Percentiles rank a stretch among this genome's conserved stretches.
phyloP scores from a whole-genome alignment of 2,888 invertebrate species.

The Nezara viridula region DNA sequence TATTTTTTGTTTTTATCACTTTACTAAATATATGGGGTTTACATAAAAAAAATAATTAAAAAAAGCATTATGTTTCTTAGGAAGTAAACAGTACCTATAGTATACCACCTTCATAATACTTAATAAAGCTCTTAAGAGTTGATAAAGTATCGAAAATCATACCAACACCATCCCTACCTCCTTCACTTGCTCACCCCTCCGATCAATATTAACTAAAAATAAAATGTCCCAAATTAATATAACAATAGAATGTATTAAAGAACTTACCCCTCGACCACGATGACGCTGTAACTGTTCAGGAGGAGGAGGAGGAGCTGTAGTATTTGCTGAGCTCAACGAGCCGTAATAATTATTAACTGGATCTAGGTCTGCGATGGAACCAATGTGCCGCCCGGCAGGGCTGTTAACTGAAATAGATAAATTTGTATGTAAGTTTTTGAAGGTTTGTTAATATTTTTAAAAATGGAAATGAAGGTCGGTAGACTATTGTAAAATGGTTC shows the following conservation, averaged over 20 bases:
- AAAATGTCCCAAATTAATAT: neutral
- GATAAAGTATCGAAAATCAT: no score
- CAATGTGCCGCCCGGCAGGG: conserved; percentile 78
- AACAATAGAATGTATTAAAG: neutral
- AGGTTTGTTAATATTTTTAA: neutral
- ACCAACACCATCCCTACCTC: no score
- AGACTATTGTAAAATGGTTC: no score
- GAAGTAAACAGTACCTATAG: no score
- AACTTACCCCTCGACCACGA: conserved; percentile 55
- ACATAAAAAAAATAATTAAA: no score
- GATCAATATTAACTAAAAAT: neutral
- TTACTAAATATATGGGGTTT: no score
- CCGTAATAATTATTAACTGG: conserved; percentile 92
- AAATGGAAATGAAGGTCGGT: no score
- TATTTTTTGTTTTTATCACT: no score
- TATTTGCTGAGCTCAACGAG: conserved; percentile 72
- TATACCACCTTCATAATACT: no score
- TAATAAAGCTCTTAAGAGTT: no score
- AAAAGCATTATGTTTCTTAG: no score
- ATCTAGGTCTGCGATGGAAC: conserved; percentile 95
- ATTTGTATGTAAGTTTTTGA: neutral
- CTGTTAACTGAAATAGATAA: conserved; percentile 70
- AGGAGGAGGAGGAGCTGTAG: conserved; percentile 64
- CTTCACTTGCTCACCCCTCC: neutral
- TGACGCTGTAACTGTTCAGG: conserved; percentile 63